These are phyloP conservation scores for Brachyhypopomus occidentalis DNA, from an alignment of 2,113 vertebrate genomes.

Conservation along the genomic window DNA sequence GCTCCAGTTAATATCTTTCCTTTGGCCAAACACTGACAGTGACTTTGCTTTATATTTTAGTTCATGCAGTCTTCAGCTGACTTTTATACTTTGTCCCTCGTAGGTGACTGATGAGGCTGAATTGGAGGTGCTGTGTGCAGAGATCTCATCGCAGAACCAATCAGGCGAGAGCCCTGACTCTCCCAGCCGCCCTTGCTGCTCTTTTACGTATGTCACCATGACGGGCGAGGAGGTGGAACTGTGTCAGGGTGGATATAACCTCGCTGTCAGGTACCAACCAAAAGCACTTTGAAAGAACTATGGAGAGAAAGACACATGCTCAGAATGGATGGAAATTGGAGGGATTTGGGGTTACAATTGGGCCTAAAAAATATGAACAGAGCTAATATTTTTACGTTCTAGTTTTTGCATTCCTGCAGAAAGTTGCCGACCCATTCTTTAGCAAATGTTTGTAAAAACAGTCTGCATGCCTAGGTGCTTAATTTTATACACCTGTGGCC, in stretches of 20 bases:
- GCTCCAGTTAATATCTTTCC: too few relatives aligned
- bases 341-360: background rate
- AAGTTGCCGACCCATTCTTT: too few relatives aligned
- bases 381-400: too few relatives aligned
- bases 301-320: background rate
- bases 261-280: conserved; percentile 82
- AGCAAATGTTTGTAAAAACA: too few relatives aligned
- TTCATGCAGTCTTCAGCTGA: too few relatives aligned
- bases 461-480: too few relatives aligned
- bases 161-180: conserved; percentile 90
- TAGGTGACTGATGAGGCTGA: conserved; percentile 89
- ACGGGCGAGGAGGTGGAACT: conserved; percentile 93
- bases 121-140: conserved; percentile 90
- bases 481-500: too few relatives aligned
- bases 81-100: background rate
- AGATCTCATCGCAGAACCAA: conserved; percentile 91
- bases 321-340: background rate
- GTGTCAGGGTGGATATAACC: conserved; percentile 84
- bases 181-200: conserved; percentile 89
- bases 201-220: conserved; percentile 93
- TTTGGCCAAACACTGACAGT: too few relatives aligned
- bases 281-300: background rate
- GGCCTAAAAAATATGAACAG: too few relatives aligned
- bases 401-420: too few relatives aligned
- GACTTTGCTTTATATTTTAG: too few relatives aligned